Evolutionary conservation across 2,888 invertebrate genomes (phyloP), one percentile per base, ranked within the genome.

Genomic region (Epistrophella euchroma): DNA sequence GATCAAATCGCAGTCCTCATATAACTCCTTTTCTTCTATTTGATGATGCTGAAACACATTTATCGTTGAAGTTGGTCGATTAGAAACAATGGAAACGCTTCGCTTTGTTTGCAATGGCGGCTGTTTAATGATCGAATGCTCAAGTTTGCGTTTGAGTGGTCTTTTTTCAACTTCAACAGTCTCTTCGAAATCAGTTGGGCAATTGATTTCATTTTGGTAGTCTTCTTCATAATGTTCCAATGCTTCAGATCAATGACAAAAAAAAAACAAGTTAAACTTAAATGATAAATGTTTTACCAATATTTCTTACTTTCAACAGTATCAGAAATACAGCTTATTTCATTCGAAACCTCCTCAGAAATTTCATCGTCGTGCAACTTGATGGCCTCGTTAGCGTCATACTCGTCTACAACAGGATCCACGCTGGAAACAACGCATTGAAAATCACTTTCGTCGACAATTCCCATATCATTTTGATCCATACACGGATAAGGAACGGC

Each of bases 401-500:
- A 28, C 0, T 68, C 37, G 5, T 78, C 86, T 1, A 60, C 77
- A 5, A 81, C 77, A 6, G 22, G 7, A 25, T 55, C 32, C 28
- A 43, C 56, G 4, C 82, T 82, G 6, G 86, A 86, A 4, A 40
- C 82, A 37, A 74, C 86, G 17, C 80, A 85, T n/a, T 81, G 85
- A 15, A 37, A 82, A 22, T 81, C 81, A 13, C 56, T 13, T 2
- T 80, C 83, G 5, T 68, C 58, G 13, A 11, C 13, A 1, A 55
- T 28, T n/a, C 22, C 19, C 7, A 74, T 52, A 0, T 17, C 10
- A 35, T 66, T 55, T 13, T 10, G 55, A 15, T 37, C 17, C 9
- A 19, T 43, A 37, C 88, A 91, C 0, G 90, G 77, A 87, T 76
- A 88, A 0, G 91, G 91, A 1, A 90, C 37, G 0, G 91, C 92